Evolutionary conservation across 2,888 invertebrate genomes (phyloP).

Genomic region (Galerucella nymphaeae): DNA sequence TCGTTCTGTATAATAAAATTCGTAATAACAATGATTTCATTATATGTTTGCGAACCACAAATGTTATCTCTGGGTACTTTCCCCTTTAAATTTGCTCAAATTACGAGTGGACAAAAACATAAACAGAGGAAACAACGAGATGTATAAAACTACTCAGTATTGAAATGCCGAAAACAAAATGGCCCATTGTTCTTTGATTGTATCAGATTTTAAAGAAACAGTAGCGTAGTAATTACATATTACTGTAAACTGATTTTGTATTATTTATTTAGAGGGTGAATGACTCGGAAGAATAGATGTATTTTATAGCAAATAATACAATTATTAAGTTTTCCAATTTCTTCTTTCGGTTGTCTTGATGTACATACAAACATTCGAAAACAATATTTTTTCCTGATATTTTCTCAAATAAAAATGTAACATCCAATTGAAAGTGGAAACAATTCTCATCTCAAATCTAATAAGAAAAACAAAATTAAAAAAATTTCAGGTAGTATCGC

Average conservation of each 20-base stretch:
- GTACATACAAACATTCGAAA: no score
- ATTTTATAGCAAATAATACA: no score
- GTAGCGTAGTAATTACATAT: constrained; percentile 25
- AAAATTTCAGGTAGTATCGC: no score
- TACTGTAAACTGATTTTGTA: neutral
- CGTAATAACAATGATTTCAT: constrained; percentile 54
- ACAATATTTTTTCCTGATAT: no score
- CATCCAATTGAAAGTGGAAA: no score
- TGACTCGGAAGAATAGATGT: no score
- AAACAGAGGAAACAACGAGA: constrained; percentile 51
- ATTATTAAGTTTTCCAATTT: no score
- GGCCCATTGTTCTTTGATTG: constrained; percentile 57
- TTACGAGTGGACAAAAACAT: constrained; percentile 53
- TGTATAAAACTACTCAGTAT: constrained; percentile 48
- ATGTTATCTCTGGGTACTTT: constrained; percentile 56
- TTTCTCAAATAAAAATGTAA: no score
- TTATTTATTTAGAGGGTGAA: neutral
- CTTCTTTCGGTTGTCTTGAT: no score
- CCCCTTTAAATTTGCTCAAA: constrained; percentile 55
- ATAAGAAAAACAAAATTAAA: no score
- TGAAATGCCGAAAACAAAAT: constrained; percentile 52
- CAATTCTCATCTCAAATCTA: no score
- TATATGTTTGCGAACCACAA: constrained; percentile 56
- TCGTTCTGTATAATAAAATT: constrained; percentile 51
- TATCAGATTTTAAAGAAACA: constrained; percentile 46